Base-by-base conservation (phyloP, 2,888 invertebrate genomes). In the Ochropacha duplaris region DNA sequence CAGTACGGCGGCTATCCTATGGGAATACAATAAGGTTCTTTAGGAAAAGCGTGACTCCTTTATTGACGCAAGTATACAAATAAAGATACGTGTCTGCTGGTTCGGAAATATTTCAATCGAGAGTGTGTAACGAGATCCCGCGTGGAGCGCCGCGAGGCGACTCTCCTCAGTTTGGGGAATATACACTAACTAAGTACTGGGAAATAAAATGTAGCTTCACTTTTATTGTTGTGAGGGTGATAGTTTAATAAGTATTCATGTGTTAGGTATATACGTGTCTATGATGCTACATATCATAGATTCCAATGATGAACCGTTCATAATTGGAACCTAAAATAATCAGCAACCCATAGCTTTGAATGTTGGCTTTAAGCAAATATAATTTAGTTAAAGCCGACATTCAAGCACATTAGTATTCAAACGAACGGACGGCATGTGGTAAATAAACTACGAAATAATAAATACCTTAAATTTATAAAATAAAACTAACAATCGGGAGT, bases 91-190 rank as follows among this genome's bases (percentile, higher is more conserved):
- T 72, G 75, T 71, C 61, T 68, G 69, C 65, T 76, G 78, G 74
- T 64, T 60, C 71, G 77, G 77, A 79, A 78, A 81, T 79, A 81
- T 80, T 81, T 76, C 79, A 77, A 81, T 81, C 76, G 77, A 58
- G 73, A 62, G 60, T 72, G 67, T 70, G 78, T 79, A 81, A 81
- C 79, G 76, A 81, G 79, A 76, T 78, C 76, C 78, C 73, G 67
- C 72, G 72, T 68, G 71, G 58, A 68, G 59, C 60, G 66, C 71
- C 61, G 62, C 65, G 64, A 60, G 70, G 54, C 63, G 65, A 68
- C 65, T 54, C 69, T 57, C 57, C 36, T 61, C 61, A 56, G 64
- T 64, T 63, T 60, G 64, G 54, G 59, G 63, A 61, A 65, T 68
- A 63, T 31, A 57, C 62, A 65, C 65, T 57, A 59, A 57, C 65